Percentiles rank a stretch among this genome's conserved stretches.
Evolutionary conservation across 2,113 vertebrate species (phyloP).

Genomic region (Tamias sibiricus): DNA sequence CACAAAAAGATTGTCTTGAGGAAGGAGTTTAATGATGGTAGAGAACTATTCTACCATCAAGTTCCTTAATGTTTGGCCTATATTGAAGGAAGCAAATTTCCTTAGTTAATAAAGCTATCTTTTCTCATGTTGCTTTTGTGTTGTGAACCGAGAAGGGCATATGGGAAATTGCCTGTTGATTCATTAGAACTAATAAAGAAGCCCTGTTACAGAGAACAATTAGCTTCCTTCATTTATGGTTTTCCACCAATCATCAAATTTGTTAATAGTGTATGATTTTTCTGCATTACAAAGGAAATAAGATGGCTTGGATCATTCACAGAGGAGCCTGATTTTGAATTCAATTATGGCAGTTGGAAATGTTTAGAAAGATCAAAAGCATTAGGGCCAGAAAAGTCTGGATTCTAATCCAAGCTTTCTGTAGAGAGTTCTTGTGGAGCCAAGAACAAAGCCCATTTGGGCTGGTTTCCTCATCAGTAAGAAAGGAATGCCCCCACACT

Average conservation of each 20-base stretch:
- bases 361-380: neutral
- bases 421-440: neutral
- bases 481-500: neutral
- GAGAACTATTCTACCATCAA: neutral
- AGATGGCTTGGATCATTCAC: neutral
- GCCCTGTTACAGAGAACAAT: constrained; percentile 27
- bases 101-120: neutral
- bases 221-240: constrained; percentile 44
- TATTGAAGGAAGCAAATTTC: constrained; percentile 2
- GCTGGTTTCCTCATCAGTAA: neutral
- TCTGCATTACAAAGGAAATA: neutral
- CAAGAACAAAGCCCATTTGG: neutral
- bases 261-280: constrained; percentile 14
- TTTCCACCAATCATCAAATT: constrained; percentile 39
- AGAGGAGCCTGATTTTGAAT: neutral
- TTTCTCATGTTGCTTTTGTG: constrained; percentile 39
- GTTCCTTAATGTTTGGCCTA: neutral
- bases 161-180: constrained; percentile 51
- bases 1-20: neutral
- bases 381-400: neutral
- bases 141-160: constrained; percentile 24
- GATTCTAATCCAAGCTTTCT: neutral
- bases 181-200: constrained; percentile 53
- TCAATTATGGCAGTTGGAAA: neutral
- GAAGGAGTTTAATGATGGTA: neutral